A percentile compares a stretch with the other conserved stretches of the same genome.
phyloP scores from a whole-genome alignment of 2,797 vertebrate species.

The Syngnathus acus region DNA sequence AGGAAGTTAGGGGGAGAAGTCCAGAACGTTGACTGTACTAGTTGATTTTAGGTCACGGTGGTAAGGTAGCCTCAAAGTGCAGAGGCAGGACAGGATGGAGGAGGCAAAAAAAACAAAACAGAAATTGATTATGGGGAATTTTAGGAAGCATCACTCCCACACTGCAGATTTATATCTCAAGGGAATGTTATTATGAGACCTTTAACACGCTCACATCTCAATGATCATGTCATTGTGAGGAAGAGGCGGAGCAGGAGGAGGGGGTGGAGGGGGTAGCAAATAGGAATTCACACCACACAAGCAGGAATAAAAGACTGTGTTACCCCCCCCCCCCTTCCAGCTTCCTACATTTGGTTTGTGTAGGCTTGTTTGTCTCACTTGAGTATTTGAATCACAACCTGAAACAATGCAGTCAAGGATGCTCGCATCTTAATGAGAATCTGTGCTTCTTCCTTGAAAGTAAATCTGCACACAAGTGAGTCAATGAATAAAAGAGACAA shows the following conservation, averaged over 20 bases:
- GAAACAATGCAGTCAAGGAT: conserved; percentile 47
- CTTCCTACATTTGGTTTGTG: conserved; percentile 37
- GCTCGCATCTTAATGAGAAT: neutral
- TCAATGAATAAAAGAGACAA: neutral
- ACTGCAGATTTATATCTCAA: conserved; percentile 26
- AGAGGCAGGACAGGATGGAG: neutral
- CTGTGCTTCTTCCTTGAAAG: too few relatives aligned
- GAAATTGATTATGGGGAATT: conserved; percentile 13
- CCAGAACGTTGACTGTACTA: conserved; percentile 8
- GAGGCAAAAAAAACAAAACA: neutral
- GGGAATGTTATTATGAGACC: conserved; percentile 56
- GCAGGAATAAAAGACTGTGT: conserved; percentile 3
- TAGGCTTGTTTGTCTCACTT: conserved; percentile 61
- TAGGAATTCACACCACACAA: conserved; percentile 10
- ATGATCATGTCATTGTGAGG: conserved; percentile 17
- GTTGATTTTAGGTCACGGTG: conserved; percentile 23
- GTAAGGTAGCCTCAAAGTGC: conserved; percentile 9
- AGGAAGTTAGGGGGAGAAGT: conserved; percentile 1
- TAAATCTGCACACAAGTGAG: neutral
- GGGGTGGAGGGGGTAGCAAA: conserved; percentile 10
- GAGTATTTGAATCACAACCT: conserved; percentile 42
- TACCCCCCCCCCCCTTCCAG: neutral
- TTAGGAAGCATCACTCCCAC: conserved; percentile 25
- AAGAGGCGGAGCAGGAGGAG: neutral
- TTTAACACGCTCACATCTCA: conserved; percentile 41